Percentiles rank a stretch among this genome's conserved stretches.
phyloP scores from a whole-genome alignment of 2,888 invertebrate species.

The Lutraria lutraria region DNA sequence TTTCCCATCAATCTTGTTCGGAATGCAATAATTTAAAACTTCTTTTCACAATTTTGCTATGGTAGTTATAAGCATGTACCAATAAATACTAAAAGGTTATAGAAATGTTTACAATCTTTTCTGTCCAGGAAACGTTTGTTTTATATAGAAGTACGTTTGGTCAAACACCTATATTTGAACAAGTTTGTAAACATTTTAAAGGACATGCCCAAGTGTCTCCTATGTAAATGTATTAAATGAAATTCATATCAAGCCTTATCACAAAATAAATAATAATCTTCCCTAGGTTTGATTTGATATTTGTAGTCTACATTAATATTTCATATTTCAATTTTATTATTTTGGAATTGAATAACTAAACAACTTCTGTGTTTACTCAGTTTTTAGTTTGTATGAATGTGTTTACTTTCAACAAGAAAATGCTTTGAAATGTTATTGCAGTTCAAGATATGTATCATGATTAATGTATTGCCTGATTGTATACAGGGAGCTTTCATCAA shows the following conservation, averaged over 20 bases:
- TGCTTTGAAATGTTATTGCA: not conserved
- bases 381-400: not conserved
- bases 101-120: too few relatives aligned
- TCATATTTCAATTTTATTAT: not conserved
- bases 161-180: not conserved
- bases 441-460: not conserved
- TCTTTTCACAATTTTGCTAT: too few relatives aligned
- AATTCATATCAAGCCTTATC: not conserved
- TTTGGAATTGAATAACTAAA: not conserved
- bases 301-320: not conserved
- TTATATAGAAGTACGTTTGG: not conserved
- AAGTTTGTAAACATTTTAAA: conserved; percentile 1
- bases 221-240: conserved; percentile 11
- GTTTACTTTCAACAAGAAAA: not conserved
- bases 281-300: not conserved
- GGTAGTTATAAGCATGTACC: too few relatives aligned
- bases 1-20: too few relatives aligned
- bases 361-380: not conserved
- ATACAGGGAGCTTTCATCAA: not conserved
- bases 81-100: too few relatives aligned
- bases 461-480: not conserved
- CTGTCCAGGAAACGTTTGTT: not conserved
- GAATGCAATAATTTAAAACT: too few relatives aligned
- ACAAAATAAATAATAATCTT: conserved; percentile 4
- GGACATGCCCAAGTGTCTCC: not conserved